Evolutionary conservation across 1,140 invertebrate species (phyloP), one percentile per base, ranked within the genome.

Genomic region (Bradynema listronoti): DNA sequence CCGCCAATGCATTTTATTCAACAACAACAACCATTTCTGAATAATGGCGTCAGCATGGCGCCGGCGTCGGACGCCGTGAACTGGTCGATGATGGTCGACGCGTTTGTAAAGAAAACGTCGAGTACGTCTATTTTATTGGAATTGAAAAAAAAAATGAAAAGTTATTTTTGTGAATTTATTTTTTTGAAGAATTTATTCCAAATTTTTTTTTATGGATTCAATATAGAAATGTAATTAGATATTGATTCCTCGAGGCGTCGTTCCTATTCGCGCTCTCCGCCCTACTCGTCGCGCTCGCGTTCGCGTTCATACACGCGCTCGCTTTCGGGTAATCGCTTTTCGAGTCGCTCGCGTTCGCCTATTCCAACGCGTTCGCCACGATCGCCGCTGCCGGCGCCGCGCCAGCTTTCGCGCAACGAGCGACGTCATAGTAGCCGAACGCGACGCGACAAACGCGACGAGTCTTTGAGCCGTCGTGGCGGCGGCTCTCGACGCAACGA

Each of bases 71-170:
- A 36, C 14, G 24, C 47, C 11, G 32, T 25, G 22, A 61, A 66
- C 54, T 67, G 65, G 65, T 22, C 36, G 19, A 30, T 43, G 22
- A 67, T 71, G 68, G 65, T 67, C 29, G 65, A 67, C 42, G 65
- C 39, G 19, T 67, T 67, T 41, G 29, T 67, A 4, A 63, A 46
- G 11, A 66, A 56, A 29, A 68, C 60, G 16, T 60, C 63, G 25
- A 47, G 63, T 65, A 59, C 22, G 57, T 45, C 25, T 34, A 9
- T 24, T 22, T 36, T 58, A 4, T 47, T 53, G 1, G 3, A 56
- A 52, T 16, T 24, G 1, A 57, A 11, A 4, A n/a, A 19, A 24
- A 41, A 22, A 4, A 61, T 51, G 49, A 27, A 27, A 19, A 3
- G 19, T 22, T 19, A 51, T 27, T 51, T 4, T 9, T 49, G 11